phyloP scores from a whole-genome alignment of 2,113 vertebrate genomes.

The Anguilla rostrata region DNA sequence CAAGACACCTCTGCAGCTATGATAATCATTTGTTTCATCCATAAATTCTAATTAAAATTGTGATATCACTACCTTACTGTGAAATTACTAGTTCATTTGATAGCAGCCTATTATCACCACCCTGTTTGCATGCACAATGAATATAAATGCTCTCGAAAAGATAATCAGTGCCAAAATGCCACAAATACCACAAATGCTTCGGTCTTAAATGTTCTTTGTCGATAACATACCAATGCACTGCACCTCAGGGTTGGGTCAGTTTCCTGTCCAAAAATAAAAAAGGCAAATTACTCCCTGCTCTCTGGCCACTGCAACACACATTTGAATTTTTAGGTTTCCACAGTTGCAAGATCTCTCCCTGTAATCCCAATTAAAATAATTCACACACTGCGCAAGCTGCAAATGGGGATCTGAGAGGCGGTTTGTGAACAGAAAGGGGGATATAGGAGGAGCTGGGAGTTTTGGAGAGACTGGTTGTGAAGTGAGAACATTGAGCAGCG shows the following conservation, averaged over 20 bases:
- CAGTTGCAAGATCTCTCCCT: neutral
- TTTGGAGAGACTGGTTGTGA: neutral
- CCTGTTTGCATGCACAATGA: conserved; percentile 47
- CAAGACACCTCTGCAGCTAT: conserved; percentile 40
- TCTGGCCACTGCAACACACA: neutral
- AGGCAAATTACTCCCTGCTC: neutral
- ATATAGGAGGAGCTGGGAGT: neutral
- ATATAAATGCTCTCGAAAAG: conserved; percentile 46
- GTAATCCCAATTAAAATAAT: conserved; percentile 6
- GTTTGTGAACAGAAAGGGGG: no score
- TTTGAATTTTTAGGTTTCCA: neutral
- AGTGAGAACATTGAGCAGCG: neutral
- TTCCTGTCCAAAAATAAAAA: neutral
- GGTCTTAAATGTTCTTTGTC: neutral
- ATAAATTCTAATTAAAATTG: conserved; percentile 64
- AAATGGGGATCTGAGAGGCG: neutral
- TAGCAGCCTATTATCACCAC: conserved; percentile 54
- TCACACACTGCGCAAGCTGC: neutral
- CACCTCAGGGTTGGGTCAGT: neutral
- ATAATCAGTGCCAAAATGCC: conserved; percentile 17
- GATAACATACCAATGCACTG: neutral
- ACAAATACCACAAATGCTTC: neutral
- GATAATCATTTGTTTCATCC: conserved; percentile 60
- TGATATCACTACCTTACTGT: conserved; percentile 47
- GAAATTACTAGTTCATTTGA: conserved; percentile 40